Base-by-base conservation (phyloP, 2,888 invertebrate species). In the Eupithecia dodoneata region DNA sequence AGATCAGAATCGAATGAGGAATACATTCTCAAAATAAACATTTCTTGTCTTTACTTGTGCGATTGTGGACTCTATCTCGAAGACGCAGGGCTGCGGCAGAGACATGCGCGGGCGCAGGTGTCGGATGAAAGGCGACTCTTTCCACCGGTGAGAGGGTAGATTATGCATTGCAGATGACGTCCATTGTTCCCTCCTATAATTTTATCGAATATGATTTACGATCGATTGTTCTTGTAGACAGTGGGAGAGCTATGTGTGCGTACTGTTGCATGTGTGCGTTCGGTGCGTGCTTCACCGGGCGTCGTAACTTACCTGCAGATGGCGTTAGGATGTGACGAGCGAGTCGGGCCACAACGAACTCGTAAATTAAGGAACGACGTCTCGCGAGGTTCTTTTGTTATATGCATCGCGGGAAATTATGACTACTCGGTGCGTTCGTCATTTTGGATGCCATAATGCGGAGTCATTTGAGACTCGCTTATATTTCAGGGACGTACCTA, bases 201-300 rank as follows among this genome's bases (percentile, higher is more conserved):
- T 95, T 94, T 95, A 95, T 95, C 94, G 94, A 93, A 94, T 93
- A 90, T 93, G 94, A 94, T 95, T 95, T 95, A 95, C 93, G 95
- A 94, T 94, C 95, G 94, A 95, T 95, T 95, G 95, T 95, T 95
- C 93, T 91, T 90, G 91, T 89, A 94, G 94, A 94, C 94, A 94
- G 93, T 91, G 87, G 89, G 85, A 88, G 84, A 88, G 86, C 18
- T 30, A 86, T 83, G 92, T 91, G 92, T 90, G 91, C 76, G 93
- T 91, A 93, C 90, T 92, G 87, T 86, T 81, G 89, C 86, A 92
- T 88, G 88, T 88, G 92, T 88, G 88, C 89, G 88, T 87, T 86
- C 82, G n/a, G 83, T 83, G 86, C 86, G 90, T 89, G 89, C 89
- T 85, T 84, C 82, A 76, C 79, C 76, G 80, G 75, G 77, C 73